Percentiles rank a stretch among this genome's conserved stretches.
Evolutionary conservation across 2,888 invertebrate genomes (phyloP).

Genomic region (Pristionchus arcanus): DNA sequence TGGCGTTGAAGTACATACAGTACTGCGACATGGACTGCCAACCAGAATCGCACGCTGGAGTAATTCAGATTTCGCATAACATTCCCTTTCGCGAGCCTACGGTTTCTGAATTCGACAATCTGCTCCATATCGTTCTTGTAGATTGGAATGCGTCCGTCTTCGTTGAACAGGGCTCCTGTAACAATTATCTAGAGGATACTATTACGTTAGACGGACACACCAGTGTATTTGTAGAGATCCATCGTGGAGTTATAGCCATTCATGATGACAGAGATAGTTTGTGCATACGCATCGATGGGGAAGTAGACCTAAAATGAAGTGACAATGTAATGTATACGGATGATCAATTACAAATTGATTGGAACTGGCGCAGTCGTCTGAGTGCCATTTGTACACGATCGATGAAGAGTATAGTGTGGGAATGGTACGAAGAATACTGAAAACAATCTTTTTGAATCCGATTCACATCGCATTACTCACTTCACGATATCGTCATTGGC

Average conservation of each 20-base stretch:
- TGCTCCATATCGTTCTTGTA: constrained; percentile 28
- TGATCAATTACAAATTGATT: too few relatives aligned
- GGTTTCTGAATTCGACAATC: constrained; percentile 46
- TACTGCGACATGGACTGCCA: constrained; percentile 68
- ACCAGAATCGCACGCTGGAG: constrained; percentile 63
- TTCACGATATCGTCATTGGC: not conserved
- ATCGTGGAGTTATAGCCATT: constrained; percentile 24
- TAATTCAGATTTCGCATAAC: not conserved
- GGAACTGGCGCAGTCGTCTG: not conserved
- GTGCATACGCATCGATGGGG: constrained; percentile 52
- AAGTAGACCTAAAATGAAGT: constrained; percentile 7
- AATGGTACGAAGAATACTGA: constrained; percentile 11
- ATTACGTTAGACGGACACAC: not conserved
- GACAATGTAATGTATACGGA: too few relatives aligned
- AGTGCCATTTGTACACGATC: constrained; percentile 41
- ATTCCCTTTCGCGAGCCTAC: not conserved
- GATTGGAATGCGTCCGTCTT: not conserved
- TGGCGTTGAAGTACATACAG: constrained; percentile 59
- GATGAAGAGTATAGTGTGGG: constrained; percentile 48
- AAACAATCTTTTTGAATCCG: not conserved
- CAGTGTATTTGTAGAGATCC: not conserved
- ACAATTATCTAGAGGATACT: not conserved
- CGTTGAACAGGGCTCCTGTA: constrained; percentile 15
- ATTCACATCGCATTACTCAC: too few relatives aligned
- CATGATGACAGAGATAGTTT: constrained; percentile 44